Conservation (phyloP, 2,888 invertebrate species). For the Ischnura elegans region DNA sequence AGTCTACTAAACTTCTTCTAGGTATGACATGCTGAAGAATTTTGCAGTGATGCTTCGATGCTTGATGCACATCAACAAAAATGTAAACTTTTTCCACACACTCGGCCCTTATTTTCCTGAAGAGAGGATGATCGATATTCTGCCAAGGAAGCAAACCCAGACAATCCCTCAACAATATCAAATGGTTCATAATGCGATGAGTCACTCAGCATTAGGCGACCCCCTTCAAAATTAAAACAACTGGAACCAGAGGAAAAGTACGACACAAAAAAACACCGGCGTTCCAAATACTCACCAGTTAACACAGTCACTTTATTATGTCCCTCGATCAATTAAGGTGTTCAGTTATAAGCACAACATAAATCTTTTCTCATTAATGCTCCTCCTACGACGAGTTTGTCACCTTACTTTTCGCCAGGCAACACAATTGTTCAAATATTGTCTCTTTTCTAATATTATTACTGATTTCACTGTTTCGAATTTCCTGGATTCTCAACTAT, state of each 20-base stretch:
- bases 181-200: background rate
- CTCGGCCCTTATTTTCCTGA: background rate
- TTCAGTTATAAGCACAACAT: background rate
- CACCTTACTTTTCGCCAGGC: background rate
- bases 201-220: background rate
- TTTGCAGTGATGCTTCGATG: no score
- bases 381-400: background rate
- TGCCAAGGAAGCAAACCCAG: background rate
- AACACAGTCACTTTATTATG: slow-evolving; percentile 56
- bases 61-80: background rate
- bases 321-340: background rate
- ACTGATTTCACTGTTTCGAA: background rate
- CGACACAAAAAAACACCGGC: background rate
- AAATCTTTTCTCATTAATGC: background rate
- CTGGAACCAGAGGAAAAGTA: slow-evolving; percentile 40
- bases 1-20: no score
- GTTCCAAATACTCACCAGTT: background rate
- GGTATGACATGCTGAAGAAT: no score
- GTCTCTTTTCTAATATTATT: background rate
- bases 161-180: background rate
- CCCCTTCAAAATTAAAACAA: background rate
- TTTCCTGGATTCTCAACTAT: no score
- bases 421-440: background rate
- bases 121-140: background rate
- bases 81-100: background rate